These are phyloP conservation scores for Riptortus pedestris DNA, from an alignment of 1,140 invertebrate species.

Conservation along the genomic window DNA sequence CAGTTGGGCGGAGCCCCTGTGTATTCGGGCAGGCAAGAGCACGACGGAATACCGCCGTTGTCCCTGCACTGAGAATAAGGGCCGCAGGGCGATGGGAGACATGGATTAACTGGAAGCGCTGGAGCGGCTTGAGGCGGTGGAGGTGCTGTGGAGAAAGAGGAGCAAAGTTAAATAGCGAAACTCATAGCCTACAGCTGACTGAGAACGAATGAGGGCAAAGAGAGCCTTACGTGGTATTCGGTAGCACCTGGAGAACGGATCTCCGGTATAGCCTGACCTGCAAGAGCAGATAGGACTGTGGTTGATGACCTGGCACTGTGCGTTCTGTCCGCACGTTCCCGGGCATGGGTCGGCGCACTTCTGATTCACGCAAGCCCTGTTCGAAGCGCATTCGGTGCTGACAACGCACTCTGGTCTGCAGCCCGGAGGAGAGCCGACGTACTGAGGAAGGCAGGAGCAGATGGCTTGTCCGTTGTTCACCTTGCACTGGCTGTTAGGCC, in stretches of 20 bases:
- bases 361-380: constrained; percentile 51
- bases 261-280: constrained; percentile 41
- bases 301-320: constrained; percentile 44
- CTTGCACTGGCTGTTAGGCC: constrained; percentile 49
- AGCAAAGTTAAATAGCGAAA: not conserved
- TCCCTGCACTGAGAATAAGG: constrained; percentile 55
- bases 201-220: too few species aligned
- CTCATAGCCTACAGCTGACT: too few species aligned
- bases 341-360: constrained; percentile 47
- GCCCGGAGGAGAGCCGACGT: constrained; percentile 47
- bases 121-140: constrained; percentile 38
- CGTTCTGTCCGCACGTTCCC: constrained; percentile 40
- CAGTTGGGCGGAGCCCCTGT: constrained; percentile 54
- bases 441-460: constrained; percentile 48
- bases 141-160: constrained; percentile 17
- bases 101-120: constrained; percentile 42
- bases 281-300: constrained; percentile 49
- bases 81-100: constrained; percentile 56
- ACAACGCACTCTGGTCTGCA: constrained; percentile 54
- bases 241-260: constrained; percentile 46
- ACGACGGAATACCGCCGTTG: constrained; percentile 37
- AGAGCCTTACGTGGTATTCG: constrained; percentile 38
- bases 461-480: constrained; percentile 45
- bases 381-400: constrained; percentile 49
- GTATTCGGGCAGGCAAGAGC: constrained; percentile 49